Evolutionary conservation across 1,140 invertebrate species (phyloP).

Genomic region (Pogonomyrmex californicus): DNA sequence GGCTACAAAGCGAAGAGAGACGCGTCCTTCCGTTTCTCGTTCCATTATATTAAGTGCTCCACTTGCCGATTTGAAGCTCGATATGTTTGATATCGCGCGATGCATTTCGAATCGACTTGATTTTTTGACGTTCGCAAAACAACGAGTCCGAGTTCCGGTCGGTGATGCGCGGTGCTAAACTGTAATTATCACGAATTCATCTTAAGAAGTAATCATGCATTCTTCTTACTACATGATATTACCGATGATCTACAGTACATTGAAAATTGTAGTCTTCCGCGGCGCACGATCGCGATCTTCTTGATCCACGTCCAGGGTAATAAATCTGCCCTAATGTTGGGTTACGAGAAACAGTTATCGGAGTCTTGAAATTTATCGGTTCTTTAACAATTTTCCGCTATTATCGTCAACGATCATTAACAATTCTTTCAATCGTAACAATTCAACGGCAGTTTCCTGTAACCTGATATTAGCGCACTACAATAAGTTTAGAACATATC

Average conservation of each 20-base stretch:
- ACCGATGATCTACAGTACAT: constrained; percentile 65
- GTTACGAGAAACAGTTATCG: constrained; percentile 73
- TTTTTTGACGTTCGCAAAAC: constrained; percentile 58
- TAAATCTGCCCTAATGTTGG: constrained; percentile 72
- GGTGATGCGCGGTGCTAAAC: constrained; percentile 49
- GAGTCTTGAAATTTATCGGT: constrained; percentile 68
- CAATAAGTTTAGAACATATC: constrained; percentile 32
- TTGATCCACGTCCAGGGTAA: constrained; percentile 62
- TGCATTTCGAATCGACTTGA: constrained; percentile 51
- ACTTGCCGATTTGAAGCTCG: constrained; percentile 48
- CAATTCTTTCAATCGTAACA: constrained; percentile 68
- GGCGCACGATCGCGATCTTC: constrained; percentile 56
- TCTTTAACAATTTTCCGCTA: constrained; percentile 74
- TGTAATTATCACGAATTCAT: constrained; percentile 64
- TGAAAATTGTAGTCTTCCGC: constrained; percentile 70
- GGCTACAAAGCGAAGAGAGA: constrained; percentile 20
- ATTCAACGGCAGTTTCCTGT: constrained; percentile 37
- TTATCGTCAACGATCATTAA: constrained; percentile 71
- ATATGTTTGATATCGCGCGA: constrained; percentile 52
- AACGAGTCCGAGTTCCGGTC: constrained; percentile 38
- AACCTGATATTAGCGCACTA: constrained; percentile 55
- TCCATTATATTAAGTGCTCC: constrained; percentile 59
- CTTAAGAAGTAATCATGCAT: constrained; percentile 60
- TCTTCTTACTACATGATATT: constrained; percentile 63
- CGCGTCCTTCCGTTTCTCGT: constrained; percentile 50